phyloP scores from a whole-genome alignment of 2,888 invertebrate genomes.

The Netelia inedita region DNA sequence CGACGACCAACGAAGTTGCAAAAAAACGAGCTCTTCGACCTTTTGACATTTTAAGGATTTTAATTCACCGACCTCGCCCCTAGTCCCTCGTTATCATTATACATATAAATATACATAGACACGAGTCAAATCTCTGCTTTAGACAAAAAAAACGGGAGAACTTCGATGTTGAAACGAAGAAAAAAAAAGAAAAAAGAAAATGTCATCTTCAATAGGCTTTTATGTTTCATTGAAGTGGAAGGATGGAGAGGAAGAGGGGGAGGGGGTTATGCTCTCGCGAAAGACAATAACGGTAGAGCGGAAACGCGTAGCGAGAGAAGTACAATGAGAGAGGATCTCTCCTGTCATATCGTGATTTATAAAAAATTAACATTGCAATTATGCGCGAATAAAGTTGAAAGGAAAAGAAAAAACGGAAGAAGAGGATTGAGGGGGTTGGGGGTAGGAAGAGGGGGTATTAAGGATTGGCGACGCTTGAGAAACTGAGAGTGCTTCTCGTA shows the following conservation, averaged over 20 bases:
- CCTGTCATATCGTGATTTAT: constrained; percentile 52
- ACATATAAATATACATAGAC: not conserved
- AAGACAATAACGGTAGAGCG: not conserved
- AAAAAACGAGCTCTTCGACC: constrained; percentile 73
- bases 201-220: not conserved
- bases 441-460: not conserved
- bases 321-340: constrained; percentile 8
- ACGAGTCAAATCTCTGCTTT: not conserved
- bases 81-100: not conserved
- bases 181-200: not conserved
- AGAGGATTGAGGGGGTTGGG: constrained; percentile 3
- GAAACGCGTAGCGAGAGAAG: not conserved
- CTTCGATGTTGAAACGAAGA: not conserved
- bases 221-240: not conserved
- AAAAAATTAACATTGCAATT: constrained; percentile 58
- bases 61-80: constrained; percentile 33
- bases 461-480: constrained; percentile 10
- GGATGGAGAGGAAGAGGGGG: no score
- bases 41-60: constrained; percentile 80
- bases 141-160: not conserved
- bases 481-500: constrained; percentile 59
- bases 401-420: constrained; percentile 36
- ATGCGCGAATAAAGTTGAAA: constrained; percentile 48
- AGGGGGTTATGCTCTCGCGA: not conserved
- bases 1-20: not conserved